Percentiles rank a stretch among this genome's conserved stretches.
Conservation (phyloP, 2,113 vertebrate genomes). For the Pseudonaja textilis region DNA sequence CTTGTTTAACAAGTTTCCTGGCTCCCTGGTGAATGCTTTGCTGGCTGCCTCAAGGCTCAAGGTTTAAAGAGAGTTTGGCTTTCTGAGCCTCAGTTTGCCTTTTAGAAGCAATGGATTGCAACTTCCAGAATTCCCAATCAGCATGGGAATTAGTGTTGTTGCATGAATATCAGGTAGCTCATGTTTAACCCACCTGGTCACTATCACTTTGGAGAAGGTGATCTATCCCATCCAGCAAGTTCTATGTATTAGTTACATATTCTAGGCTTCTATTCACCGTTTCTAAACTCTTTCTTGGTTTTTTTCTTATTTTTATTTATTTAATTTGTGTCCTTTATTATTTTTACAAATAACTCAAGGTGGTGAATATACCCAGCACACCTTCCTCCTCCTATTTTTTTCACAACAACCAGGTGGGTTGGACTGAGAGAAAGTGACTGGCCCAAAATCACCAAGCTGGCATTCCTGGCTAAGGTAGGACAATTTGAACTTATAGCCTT, state of each 20-base stretch:
- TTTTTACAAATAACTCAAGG: neutral
- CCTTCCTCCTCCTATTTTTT: neutral
- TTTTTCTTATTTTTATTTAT: neutral
- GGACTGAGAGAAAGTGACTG: neutral
- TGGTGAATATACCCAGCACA: neutral
- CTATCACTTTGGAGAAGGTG: neutral
- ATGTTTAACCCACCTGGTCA: neutral
- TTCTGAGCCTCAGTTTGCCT: slow-evolving; percentile 51
- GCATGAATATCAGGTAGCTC: neutral
- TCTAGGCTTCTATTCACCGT: neutral
- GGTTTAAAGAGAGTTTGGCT: slow-evolving; percentile 61
- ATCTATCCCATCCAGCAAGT: neutral
- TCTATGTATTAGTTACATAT: neutral
- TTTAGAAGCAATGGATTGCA: neutral
- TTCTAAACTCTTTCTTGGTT: neutral
- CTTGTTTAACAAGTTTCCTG: slow-evolving; percentile 67
- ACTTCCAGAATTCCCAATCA: neutral
- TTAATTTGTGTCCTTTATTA: neutral
- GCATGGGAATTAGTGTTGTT: neutral
- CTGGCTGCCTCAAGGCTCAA: slow-evolving; percentile 62
- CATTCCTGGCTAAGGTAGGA: neutral
- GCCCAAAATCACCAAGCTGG: neutral
- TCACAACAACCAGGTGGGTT: neutral
- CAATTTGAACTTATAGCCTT: neutral
- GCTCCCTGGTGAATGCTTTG: slow-evolving; percentile 63